These are phyloP conservation scores for Anisognathus igniventris DNA, from an alignment of 2,797 vertebrate species.

Conservation along the genomic window DNA sequence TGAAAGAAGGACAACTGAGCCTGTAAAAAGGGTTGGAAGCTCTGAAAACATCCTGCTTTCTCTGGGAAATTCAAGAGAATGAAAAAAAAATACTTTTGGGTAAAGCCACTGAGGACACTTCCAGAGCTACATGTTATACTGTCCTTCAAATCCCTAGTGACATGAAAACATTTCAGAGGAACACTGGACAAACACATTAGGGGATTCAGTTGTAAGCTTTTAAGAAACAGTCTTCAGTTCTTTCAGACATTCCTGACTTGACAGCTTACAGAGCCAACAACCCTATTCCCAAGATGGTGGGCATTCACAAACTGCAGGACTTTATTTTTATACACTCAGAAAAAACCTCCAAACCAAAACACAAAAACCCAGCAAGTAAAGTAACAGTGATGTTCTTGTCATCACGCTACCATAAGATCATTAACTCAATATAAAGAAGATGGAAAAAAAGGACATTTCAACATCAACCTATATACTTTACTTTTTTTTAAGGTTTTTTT, in stretches of 20 bases:
- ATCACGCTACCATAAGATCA: background rate
- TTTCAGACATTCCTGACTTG: background rate
- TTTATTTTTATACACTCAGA: background rate
- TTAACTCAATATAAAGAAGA: background rate
- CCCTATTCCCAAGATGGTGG: background rate
- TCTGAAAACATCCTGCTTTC: background rate
- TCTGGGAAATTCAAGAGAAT: background rate
- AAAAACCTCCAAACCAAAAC: background rate
- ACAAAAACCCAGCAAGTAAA: background rate
- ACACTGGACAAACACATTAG: background rate
- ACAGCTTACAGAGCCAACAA: background rate
- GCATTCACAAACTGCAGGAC: background rate
- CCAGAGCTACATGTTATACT: background rate
- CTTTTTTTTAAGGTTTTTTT: fast-evolving
- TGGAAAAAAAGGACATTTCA: background rate
- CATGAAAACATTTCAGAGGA: background rate
- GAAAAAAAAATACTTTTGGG: background rate
- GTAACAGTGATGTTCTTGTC: background rate
- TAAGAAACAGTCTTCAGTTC: background rate
- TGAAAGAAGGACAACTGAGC: background rate
- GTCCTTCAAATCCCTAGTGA: background rate
- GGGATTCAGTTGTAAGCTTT: background rate
- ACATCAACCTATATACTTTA: background rate
- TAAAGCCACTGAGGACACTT: background rate
- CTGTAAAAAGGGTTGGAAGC: background rate